Conservation (phyloP, 2,113 vertebrate genomes). For the human (Homo sapiens) region GRCh38 chr4:120132501-120133000, state of each 20-base stretch:
- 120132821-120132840: neutral
- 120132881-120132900: neutral
- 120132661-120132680: neutral
- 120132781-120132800: neutral
- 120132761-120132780: rapidly evolving
- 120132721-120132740: rapidly evolving
- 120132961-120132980: neutral
- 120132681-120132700: neutral
- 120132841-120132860: neutral
- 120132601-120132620: neutral
- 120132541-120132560: neutral
- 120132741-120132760: neutral
- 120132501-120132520: neutral
- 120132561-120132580: neutral
- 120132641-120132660: neutral
- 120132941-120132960: neutral
- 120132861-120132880: neutral
- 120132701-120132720: neutral
- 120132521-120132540: neutral
- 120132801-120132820: neutral
- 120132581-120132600: neutral
- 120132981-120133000: neutral
- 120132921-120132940: neutral
- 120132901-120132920: neutral
- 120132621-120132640: neutral